Percentiles rank a stretch among this genome's conserved stretches.
These are phyloP conservation scores for Salarias fasciatus DNA, from an alignment of 2,797 vertebrate species.

Conservation along the genomic window DNA sequence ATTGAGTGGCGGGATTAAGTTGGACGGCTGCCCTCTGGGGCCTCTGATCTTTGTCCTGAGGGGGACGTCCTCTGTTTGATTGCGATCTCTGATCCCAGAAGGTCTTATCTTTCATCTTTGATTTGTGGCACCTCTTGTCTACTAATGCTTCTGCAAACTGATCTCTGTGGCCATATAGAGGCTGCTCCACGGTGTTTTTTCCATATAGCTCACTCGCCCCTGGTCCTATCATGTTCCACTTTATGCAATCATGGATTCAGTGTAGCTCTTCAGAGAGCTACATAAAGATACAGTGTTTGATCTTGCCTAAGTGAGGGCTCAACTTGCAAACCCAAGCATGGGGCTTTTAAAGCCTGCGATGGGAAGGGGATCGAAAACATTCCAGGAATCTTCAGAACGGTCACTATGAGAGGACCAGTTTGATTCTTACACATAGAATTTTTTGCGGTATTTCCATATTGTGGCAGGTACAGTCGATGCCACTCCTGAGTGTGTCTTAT, in stretches of 20 bases:
- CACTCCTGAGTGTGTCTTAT: no score
- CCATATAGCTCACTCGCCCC: not conserved
- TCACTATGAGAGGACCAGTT: no score
- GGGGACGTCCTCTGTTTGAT: slow-evolving; percentile 54
- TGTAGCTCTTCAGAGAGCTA: slow-evolving; percentile 5
- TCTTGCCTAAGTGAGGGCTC: slow-evolving; percentile 5
- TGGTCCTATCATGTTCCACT: not conserved
- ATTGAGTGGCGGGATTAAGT: slow-evolving; percentile 62
- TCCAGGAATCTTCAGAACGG: not conserved
- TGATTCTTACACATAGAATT: no score
- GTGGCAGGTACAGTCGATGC: no score
- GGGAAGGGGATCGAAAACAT: not conserved
- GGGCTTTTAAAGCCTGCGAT: slow-evolving; percentile 3
- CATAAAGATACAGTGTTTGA: slow-evolving; percentile 32
- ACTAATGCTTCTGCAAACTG: slow-evolving; percentile 33
- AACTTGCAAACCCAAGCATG: slow-evolving; percentile 1
- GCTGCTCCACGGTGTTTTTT: not conserved
- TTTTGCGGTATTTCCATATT: no score
- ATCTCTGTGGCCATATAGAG: slow-evolving; percentile 2
- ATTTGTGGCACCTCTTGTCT: slow-evolving; percentile 44
- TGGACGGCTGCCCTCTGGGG: slow-evolving; percentile 44
- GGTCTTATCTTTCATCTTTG: slow-evolving; percentile 53
- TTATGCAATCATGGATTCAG: slow-evolving; percentile 13
- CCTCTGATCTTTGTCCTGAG: slow-evolving; percentile 38
- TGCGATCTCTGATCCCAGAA: slow-evolving; percentile 38